These are phyloP conservation scores for Acleris laterana DNA, from an alignment of 2,888 invertebrate genomes.

Conservation along the genomic window DNA sequence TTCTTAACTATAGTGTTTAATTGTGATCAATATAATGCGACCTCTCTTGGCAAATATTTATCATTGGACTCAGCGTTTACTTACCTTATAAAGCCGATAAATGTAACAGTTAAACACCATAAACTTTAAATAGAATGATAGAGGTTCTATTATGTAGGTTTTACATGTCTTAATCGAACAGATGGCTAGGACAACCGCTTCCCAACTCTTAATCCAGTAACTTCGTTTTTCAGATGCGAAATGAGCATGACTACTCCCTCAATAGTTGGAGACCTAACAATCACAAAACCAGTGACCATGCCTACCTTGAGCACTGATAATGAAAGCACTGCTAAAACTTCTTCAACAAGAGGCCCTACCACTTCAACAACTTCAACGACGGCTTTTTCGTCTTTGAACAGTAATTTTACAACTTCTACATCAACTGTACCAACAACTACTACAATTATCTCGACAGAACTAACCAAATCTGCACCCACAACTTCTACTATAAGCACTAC, in stretches of 20 bases:
- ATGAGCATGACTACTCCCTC: conserved; percentile 63
- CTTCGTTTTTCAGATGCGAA: conserved; percentile 70
- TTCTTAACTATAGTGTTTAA: too few relatives aligned
- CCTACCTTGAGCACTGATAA: conserved; percentile 45
- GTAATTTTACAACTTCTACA: conserved; percentile 24
- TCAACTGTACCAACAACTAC: conserved; percentile 12
- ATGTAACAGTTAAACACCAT: too few relatives aligned
- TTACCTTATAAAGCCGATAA: too few relatives aligned
- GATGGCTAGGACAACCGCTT: too few relatives aligned
- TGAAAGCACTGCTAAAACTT: conserved; percentile 41
- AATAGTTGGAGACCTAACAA: conserved; percentile 69
- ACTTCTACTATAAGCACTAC: conserved; percentile 40
- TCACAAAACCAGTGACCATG: conserved; percentile 54
- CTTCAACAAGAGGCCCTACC: conserved; percentile 35
- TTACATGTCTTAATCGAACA: too few relatives aligned
- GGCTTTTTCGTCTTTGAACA: conserved; percentile 31
- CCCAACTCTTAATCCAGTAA: too few relatives aligned
- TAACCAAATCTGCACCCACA: not conserved
- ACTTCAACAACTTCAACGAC: conserved; percentile 27
- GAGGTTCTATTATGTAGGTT: too few relatives aligned
- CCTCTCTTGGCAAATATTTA: too few relatives aligned
- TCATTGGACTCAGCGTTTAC: too few relatives aligned
- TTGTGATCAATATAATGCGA: too few relatives aligned
- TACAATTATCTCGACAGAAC: too few relatives aligned
- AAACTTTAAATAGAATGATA: too few relatives aligned